These are phyloP conservation scores for Drosophila nr. fundita DNA, from an alignment of 2,888 invertebrate genomes.

Conservation along the genomic window DNA sequence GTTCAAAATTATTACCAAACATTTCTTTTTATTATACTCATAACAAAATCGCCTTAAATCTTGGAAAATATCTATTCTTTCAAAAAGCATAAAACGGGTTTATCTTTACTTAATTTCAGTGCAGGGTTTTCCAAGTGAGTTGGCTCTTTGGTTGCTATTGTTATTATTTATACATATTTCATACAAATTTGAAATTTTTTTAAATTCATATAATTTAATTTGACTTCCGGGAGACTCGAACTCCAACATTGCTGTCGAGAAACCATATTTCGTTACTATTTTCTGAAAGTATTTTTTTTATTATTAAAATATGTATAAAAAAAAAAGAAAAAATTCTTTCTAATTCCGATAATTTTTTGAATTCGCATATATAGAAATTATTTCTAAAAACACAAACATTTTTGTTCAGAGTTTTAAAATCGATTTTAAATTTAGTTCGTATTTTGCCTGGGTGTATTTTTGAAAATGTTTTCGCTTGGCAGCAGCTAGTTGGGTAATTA, in stretches of 20 bases:
- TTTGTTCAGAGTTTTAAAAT: too few relatives aligned
- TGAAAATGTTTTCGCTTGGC: constrained; percentile 25
- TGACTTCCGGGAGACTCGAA: too few relatives aligned
- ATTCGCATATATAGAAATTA: background rate
- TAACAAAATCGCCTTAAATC: too few relatives aligned
- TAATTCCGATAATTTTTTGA: background rate
- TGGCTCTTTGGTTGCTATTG: background rate
- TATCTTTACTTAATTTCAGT: background rate
- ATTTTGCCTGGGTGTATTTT: background rate
- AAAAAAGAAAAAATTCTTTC: background rate
- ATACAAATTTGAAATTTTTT: background rate
- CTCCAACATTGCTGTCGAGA: too few relatives aligned
- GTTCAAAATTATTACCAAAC: background rate
- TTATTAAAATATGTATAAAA: background rate
- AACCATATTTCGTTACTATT: background rate
- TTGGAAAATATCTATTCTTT: too few relatives aligned
- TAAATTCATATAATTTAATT: background rate
- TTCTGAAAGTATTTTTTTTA: background rate
- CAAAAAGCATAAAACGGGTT: background rate
- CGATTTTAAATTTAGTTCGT: background rate
- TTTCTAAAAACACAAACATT: too few relatives aligned
- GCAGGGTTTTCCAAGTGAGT: background rate
- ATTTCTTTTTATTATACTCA: too few relatives aligned
- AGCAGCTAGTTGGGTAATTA: constrained; percentile 43
- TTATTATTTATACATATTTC: too few relatives aligned